Evolutionary conservation across 2,113 vertebrate species (phyloP), one percentile per base, ranked within the genome.

Genomic region (Salvelinus sp.): DNA sequence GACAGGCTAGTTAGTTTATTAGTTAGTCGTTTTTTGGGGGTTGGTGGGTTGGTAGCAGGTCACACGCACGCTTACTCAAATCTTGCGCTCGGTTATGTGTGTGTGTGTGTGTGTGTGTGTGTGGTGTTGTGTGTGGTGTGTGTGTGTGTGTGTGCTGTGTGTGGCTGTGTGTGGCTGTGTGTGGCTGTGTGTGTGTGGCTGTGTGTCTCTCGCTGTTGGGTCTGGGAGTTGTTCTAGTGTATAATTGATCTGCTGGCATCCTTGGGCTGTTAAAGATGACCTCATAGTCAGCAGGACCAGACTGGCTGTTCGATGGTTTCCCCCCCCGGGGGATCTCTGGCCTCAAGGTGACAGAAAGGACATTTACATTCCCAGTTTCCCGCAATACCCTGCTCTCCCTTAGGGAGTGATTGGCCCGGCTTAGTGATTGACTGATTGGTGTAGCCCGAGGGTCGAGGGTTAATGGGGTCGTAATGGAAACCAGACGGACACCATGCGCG

Each of bases 321-420:
- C 83, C 76, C 12, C 64, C 74, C 30, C 30, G 5, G 81, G 80
- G 64, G 73, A 80, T 82, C 20, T 73, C 80, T 82, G 73, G 74
- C 69, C 50, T 74, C 50, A 79, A 86, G 81, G 76, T 80, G 30
- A 70, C 75, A 72, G 77, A 70, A 76, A 86, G 78, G 76, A 57
- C 77, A 74, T 87, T 78, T 87, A 68, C 78, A 79, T 60, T 47
- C 38, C 67, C 66, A 68, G 50, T 77, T 54, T 47, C 38, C 67
- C 6, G 18, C 50, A 76, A 82, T 82, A 75, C 78, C 50, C 77
- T 82, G 71, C 72, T 65, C 20, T 60, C 78, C 73, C 70, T 7
- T 18, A 9, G 66, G 77, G 20, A 73, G 6, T 65, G 64, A 63
- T 73, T 65, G 70, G 78, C 81, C 72, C 70, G 48, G 73, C 25